Conservation (phyloP, 1,140 invertebrate genomes). For the Cherax quadricarinatus region DNA sequence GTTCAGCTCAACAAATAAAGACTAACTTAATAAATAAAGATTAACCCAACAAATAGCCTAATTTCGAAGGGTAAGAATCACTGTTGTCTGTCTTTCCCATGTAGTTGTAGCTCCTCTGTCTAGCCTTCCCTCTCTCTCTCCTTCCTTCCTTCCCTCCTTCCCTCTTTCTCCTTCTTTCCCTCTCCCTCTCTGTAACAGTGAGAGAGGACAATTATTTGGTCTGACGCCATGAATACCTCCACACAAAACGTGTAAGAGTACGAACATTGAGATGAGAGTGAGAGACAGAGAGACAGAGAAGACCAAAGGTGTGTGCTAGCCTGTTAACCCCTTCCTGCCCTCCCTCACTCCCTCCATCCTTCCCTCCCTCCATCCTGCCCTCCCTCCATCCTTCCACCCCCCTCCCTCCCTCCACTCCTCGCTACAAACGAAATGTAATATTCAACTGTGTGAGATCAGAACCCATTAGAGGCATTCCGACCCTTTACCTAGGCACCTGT, state of each 20-base stretch:
- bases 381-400: background rate
- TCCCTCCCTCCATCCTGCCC: background rate
- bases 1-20: too few relatives aligned
- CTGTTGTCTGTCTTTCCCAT: too few relatives aligned
- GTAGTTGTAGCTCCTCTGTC: background rate
- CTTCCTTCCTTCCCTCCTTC: background rate
- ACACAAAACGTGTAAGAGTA: background rate
- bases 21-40: too few relatives aligned
- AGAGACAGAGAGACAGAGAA: background rate
- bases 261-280: constrained; percentile 1
- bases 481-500: constrained; percentile 65
- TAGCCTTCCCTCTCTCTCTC: background rate
- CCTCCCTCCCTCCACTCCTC: background rate
- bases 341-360: background rate
- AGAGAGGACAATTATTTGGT: background rate
- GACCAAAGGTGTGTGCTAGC: background rate
- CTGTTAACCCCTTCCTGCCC: background rate
- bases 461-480: constrained; percentile 70
- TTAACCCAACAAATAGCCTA: too few relatives aligned
- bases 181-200: background rate
- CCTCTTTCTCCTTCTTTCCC: background rate
- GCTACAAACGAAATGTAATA: constrained; percentile 71
- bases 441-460: constrained; percentile 69
- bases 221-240: background rate
- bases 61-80: too few relatives aligned